Evolutionary conservation across 2,113 vertebrate genomes (phyloP).

Genomic region (Neofelis nebulosa): DNA sequence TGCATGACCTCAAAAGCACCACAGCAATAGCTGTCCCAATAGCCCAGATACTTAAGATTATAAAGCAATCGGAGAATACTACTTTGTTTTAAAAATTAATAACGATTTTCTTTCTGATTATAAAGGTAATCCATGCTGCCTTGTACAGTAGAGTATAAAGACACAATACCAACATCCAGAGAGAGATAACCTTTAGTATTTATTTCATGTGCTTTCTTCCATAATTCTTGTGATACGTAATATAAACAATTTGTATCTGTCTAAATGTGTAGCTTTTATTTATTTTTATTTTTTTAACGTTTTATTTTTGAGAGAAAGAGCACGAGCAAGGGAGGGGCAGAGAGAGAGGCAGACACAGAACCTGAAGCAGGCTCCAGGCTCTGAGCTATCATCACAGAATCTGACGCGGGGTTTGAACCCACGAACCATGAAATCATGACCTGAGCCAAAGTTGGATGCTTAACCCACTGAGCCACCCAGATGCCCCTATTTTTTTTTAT

Average conservation of each 20-base stretch:
- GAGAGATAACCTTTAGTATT: neutral
- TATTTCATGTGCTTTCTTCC: slow-evolving; percentile 2
- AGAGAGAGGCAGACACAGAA: no score
- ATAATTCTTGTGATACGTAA: neutral
- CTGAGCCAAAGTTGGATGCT: no score
- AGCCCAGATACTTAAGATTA: neutral
- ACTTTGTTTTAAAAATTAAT: slow-evolving; percentile 23
- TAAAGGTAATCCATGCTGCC: neutral
- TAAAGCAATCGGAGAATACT: neutral
- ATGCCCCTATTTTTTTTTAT: no score
- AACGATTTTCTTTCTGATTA: neutral
- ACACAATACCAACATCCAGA: neutral
- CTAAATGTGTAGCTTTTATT: neutral
- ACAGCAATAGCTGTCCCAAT: neutral
- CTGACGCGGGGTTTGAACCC: no score
- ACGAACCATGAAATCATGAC: no score
- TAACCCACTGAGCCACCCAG: no score
- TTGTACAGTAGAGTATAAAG: neutral
- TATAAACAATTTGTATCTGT: neutral
- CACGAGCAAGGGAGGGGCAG: no score
- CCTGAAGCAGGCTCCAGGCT: no score
- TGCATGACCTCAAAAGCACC: neutral
- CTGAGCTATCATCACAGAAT: no score
- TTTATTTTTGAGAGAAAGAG: no score
- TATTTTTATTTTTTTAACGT: no score